Evolutionary conservation across 1,140 invertebrate genomes (phyloP), one percentile per base, ranked within the genome.

Genomic region (Drosophila asahinai): DNA sequence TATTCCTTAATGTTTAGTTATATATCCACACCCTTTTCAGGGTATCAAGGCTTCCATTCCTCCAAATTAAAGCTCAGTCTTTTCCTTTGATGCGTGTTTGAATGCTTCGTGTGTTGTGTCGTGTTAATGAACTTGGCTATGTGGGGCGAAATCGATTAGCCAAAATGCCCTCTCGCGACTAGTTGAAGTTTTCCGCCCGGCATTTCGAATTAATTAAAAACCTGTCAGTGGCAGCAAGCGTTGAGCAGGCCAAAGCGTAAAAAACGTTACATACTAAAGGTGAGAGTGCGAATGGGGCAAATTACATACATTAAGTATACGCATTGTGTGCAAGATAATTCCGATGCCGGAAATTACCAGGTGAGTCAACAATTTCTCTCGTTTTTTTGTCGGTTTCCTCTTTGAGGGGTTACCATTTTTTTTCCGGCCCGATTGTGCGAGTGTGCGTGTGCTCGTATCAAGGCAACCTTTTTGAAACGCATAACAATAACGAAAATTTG

Each of bases 401-500:
- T 62, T 66, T 33, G 68, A 60, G 55, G 54, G 68, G 27, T 61
- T 57, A 70, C 64, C 33, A 22, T 47, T 45, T 67, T 47, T 42
- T 48, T 11, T 12, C 15, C 19, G 19, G 33, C 19, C 17, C 33
- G 19, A 38, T 71, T 47, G 17, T 52, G 22, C 22, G 22, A 25
- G 22, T 61, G 2, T 42, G 43, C 38, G 38, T 36, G 22, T 25
- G 22, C 22, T 33, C 45, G 54, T 81, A 90, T 84, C 86, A 78
- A 72, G 84, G 81, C 80, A 89, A 89, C 84, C 84, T 89, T 89
- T 78, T 89, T 84, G 80, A 89, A 89, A 72, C 84, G 84, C 74
- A 89, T 89, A 89, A 89, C 84, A 89, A 89, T 89, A 89, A 89
- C 84, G 81, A 89, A 89, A 89, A 89, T 90, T 89, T 90, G 78